phyloP scores from a whole-genome alignment of 2,797 vertebrate genomes.

The Thaleichthys pacificus region DNA sequence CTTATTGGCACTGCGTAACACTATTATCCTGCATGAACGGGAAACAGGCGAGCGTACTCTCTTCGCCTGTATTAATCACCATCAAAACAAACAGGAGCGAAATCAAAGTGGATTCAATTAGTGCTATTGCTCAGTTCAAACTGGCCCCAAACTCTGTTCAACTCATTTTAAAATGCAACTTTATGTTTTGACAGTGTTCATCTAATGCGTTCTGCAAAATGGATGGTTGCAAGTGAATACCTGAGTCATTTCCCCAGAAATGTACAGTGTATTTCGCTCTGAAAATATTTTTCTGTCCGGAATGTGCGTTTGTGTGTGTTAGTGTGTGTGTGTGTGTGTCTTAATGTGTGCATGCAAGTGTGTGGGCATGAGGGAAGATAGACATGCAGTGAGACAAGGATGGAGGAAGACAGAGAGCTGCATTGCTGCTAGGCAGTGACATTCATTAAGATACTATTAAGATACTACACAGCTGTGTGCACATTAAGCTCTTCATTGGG shows the following conservation, averaged over 20 bases:
- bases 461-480: constrained; percentile 59
- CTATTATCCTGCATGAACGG: constrained; percentile 49
- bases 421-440: constrained; percentile 53
- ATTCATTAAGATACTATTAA: constrained; percentile 78
- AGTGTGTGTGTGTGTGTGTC: too few species aligned
- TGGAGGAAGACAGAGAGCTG: constrained; percentile 13
- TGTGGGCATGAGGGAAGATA: not conserved
- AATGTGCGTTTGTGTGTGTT: not conserved
- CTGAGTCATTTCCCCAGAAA: not conserved
- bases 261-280: not conserved
- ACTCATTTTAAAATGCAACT: constrained; percentile 59
- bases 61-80: constrained; percentile 38
- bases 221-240: too few species aligned
- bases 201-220: too few species aligned
- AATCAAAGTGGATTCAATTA: constrained; percentile 36
- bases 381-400: not conserved
- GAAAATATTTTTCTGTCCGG: not conserved
- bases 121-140: constrained; percentile 35
- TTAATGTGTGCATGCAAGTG: not conserved
- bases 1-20: constrained; percentile 58
- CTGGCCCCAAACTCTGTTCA: constrained; percentile 36
- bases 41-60: constrained; percentile 22
- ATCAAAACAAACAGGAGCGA: constrained; percentile 38
- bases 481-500: not conserved
- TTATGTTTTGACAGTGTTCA: constrained; percentile 39